These are phyloP conservation scores for Linepithema humile DNA, from an alignment of 1,140 invertebrate species.

Conservation along the genomic window DNA sequence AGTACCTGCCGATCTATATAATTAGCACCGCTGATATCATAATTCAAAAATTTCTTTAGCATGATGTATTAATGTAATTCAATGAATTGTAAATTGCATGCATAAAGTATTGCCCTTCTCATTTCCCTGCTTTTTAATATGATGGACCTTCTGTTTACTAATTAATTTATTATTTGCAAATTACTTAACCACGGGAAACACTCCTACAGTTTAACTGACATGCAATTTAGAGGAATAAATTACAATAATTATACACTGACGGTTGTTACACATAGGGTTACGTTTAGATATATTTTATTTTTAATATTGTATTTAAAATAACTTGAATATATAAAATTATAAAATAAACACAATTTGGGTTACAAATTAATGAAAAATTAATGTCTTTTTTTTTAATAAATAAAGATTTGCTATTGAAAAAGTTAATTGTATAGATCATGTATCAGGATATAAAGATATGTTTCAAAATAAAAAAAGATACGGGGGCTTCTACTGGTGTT, in stretches of 20 bases:
- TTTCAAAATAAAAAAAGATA: constrained; percentile 46
- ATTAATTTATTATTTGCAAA: constrained; percentile 7
- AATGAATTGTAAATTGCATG: neutral
- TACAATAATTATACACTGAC: constrained; percentile 1
- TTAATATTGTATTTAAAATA: no score
- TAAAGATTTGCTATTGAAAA: neutral
- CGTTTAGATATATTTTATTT: neutral
- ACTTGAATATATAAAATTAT: neutral
- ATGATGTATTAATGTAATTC: constrained; percentile 18
- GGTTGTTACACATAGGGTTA: neutral
- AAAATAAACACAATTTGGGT: neutral
- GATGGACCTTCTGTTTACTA: neutral
- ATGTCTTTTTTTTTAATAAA: constrained; percentile 3
- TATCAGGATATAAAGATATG: no score
- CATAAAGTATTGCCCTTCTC: neutral
- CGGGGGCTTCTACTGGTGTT: no score
- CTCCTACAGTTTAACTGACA: neutral
- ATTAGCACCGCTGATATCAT: constrained; percentile 44
- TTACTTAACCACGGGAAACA: constrained; percentile 10
- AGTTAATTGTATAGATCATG: neutral
- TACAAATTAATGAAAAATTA: neutral
- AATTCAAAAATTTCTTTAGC: constrained; percentile 26
- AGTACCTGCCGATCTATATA: constrained; percentile 38
- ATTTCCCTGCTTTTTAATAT: neutral
- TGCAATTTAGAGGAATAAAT: constrained; percentile 16